phyloP scores from a whole-genome alignment of 2,113 vertebrate species.

The Hippocampus guttulatus region DNA sequence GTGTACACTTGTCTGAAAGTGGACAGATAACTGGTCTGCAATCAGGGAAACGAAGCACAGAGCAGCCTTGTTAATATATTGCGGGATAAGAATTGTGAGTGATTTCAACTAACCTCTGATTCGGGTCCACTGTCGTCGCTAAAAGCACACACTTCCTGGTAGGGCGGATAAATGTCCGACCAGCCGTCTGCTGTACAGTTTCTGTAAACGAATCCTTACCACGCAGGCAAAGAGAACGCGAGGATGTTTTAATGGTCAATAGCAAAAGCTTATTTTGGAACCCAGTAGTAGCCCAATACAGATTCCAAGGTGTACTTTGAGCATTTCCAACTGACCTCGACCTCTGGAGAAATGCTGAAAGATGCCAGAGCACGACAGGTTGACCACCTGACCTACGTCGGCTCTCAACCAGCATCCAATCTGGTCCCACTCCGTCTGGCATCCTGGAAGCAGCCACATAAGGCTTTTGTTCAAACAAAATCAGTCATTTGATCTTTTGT shows the following conservation, averaged over 20 bases:
- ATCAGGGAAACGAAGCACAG: slow-evolving; percentile 5
- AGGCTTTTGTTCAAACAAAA: too few species aligned
- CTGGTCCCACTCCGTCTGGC: slow-evolving; percentile 72
- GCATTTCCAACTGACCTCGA: slow-evolving; percentile 58
- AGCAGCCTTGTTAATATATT: not conserved
- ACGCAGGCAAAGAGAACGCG: not conserved
- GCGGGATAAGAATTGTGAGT: not conserved
- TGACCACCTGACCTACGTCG: slow-evolving; percentile 67
- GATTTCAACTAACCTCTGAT: slow-evolving; percentile 44
- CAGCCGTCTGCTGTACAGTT: slow-evolving; percentile 70
- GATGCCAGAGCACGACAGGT: slow-evolving; percentile 69
- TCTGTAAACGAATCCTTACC: slow-evolving; percentile 68
- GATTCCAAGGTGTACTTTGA: too few species aligned
- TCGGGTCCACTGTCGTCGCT: slow-evolving; percentile 60
- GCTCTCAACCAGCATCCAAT: slow-evolving; percentile 71
- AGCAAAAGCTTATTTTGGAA: too few species aligned
- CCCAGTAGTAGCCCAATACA: too few species aligned
- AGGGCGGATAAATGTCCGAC: slow-evolving; percentile 68
- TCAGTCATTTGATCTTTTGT: too few species aligned
- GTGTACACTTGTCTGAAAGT: slow-evolving; percentile 73
- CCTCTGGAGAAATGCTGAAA: slow-evolving; percentile 71
- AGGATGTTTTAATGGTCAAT: not conserved
- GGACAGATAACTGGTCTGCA: slow-evolving; percentile 68
- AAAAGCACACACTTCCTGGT: slow-evolving; percentile 66
- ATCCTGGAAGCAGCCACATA: slow-evolving; percentile 42